phyloP scores from a whole-genome alignment of 2,113 vertebrate species.

The Ploceus nigricollis region DNA sequence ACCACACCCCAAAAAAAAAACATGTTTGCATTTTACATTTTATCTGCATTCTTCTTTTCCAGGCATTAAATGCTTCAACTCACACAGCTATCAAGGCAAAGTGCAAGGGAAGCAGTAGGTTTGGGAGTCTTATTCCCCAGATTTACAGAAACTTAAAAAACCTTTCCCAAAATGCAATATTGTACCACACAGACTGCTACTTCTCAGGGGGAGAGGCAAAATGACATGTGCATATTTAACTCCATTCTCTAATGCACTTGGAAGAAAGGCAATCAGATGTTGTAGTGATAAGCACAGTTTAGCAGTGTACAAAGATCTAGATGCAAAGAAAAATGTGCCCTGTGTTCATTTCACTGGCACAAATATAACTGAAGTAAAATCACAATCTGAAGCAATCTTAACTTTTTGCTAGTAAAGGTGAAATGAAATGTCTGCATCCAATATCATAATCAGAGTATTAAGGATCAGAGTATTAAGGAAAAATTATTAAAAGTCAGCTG shows the following conservation, averaged over 20 bases:
- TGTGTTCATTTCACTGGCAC: not conserved
- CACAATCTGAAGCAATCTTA: not conserved
- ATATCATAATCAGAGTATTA: not conserved
- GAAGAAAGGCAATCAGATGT: not conserved
- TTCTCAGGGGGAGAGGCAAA: not conserved
- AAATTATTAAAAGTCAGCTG: not conserved
- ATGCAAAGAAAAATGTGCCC: not conserved
- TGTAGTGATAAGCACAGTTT: not conserved
- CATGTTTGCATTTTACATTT: not conserved
- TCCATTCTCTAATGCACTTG: not conserved
- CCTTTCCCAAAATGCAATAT: not conserved
- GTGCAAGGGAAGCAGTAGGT: not conserved
- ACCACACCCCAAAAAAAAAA: conserved; percentile 5
- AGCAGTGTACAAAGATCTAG: not conserved
- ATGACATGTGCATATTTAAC: not conserved
- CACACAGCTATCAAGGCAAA: not conserved
- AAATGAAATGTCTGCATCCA: not conserved
- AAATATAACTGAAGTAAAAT: not conserved
- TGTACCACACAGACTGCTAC: not conserved
- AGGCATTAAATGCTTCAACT: not conserved
- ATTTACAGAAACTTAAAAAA: not conserved
- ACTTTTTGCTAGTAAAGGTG: not conserved
- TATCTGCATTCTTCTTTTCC: not conserved
- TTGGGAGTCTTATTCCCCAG: not conserved
- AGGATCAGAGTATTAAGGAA: not conserved